Percentiles rank a stretch among this genome's conserved stretches.
Evolutionary conservation across 1,140 invertebrate genomes (phyloP).

Genomic region (Lordiphosa collinella): DNA sequence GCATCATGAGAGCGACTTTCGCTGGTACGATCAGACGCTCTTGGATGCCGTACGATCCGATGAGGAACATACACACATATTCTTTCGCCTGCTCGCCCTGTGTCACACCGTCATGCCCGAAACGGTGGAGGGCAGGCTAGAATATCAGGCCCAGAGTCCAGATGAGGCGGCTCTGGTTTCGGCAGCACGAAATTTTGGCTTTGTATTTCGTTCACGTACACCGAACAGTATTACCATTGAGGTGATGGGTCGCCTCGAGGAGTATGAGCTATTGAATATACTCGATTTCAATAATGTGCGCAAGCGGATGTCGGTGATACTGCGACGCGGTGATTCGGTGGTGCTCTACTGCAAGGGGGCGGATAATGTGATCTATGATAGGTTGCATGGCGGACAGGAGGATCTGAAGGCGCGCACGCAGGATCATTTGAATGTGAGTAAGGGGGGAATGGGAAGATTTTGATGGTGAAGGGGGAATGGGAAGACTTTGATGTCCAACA

Average conservation of each 20-base stretch:
- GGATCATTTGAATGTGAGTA: slow-evolving; percentile 95
- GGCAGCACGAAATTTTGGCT: slow-evolving; percentile 98
- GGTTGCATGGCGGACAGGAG: slow-evolving; percentile 88
- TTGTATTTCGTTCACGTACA: slow-evolving; percentile 96
- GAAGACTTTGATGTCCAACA: too few species aligned
- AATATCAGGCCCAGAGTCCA: slow-evolving; percentile 94
- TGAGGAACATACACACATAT: slow-evolving; percentile 88
- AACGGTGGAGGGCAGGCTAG: slow-evolving; percentile 86
- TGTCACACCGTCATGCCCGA: slow-evolving; percentile 99
- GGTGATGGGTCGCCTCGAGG: slow-evolving; percentile 90
- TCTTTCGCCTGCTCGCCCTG: slow-evolving; percentile 93
- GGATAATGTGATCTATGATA: slow-evolving; percentile 98
- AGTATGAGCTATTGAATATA: slow-evolving; percentile 96
- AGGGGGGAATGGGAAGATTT: too few species aligned
- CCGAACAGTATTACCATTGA: slow-evolving; percentile 96
- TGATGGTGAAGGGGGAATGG: too few species aligned
- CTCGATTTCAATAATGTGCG: slow-evolving; percentile 99
- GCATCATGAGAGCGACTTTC: slow-evolving; percentile 94
- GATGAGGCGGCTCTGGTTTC: slow-evolving; percentile 98
- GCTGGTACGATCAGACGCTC: slow-evolving; percentile 94
- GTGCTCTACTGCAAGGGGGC: slow-evolving; percentile 98
- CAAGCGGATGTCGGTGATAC: slow-evolving; percentile 99
- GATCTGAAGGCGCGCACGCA: slow-evolving; percentile 90
- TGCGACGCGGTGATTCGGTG: slow-evolving; percentile 91
- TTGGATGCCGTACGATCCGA: slow-evolving; percentile 89